phyloP scores from a whole-genome alignment of 2,113 vertebrate species.

The Osmerus eperlanus region DNA sequence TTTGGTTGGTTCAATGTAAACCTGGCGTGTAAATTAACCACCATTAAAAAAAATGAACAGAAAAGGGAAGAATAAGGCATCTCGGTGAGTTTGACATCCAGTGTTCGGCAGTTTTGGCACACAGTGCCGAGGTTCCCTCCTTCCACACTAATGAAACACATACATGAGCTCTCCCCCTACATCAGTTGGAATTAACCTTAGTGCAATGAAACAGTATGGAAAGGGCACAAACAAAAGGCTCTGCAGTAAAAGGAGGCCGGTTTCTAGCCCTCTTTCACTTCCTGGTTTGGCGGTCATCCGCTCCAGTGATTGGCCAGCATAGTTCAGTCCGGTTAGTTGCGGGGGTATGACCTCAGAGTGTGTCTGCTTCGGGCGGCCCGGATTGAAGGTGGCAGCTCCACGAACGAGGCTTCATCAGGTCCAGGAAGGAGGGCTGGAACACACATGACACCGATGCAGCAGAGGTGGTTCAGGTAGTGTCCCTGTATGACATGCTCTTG shows the following conservation, averaged over 20 bases:
- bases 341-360: conserved; percentile 18
- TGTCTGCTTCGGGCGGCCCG: conserved; percentile 7
- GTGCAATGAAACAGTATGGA: conserved; percentile 46
- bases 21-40: conserved; percentile 4
- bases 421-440: conserved; percentile 80
- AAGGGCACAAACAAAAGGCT: conserved; percentile 10
- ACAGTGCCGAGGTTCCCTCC: conserved; percentile 10
- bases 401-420: conserved; percentile 85
- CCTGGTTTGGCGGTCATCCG: background rate
- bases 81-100: conserved; percentile 29
- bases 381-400: conserved; percentile 80
- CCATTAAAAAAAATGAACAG: background rate
- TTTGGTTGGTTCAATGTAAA: conserved; percentile 8
- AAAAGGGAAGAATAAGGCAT: conserved; percentile 45
- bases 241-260: background rate
- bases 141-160: conserved; percentile 12
- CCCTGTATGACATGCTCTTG: background rate
- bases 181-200: conserved; percentile 4
- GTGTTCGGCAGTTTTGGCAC: conserved; percentile 25
- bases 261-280: background rate
- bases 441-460: background rate
- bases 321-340: background rate
- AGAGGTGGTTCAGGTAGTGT: background rate
- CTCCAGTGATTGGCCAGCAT: conserved; percentile 2
- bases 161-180: background rate